phyloP scores from a whole-genome alignment of 2,888 invertebrate species.

The Hypsopygia costalis region DNA sequence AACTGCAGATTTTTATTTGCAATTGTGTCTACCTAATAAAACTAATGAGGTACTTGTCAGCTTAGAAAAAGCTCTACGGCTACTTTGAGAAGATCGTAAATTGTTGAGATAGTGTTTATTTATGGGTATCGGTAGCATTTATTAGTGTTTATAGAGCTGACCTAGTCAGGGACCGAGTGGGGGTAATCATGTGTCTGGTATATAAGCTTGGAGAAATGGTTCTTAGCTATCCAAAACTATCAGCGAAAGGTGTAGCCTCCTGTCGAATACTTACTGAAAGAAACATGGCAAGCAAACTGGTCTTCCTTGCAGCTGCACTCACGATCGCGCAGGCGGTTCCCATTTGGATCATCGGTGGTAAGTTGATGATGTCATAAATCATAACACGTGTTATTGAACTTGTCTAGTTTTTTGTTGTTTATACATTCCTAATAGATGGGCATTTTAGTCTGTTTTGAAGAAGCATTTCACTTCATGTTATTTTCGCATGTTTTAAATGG shows the following conservation, averaged over 20 bases:
- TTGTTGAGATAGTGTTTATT: slow-evolving; percentile 45
- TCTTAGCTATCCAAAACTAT: slow-evolving; percentile 55
- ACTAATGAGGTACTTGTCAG: too few relatives aligned
- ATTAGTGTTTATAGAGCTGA: slow-evolving; percentile 41
- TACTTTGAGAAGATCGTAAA: neutral
- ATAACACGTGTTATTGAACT: neutral
- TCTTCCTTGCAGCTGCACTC: slow-evolving; percentile 44
- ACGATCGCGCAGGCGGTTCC: slow-evolving; percentile 48
- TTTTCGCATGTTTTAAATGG: too few relatives aligned
- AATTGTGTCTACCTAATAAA: too few relatives aligned
- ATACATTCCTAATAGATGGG: neutral
- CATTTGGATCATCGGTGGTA: slow-evolving; percentile 50
- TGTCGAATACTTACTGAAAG: slow-evolving; percentile 18
- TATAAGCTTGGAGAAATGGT: slow-evolving; percentile 65
- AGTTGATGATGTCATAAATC: slow-evolving; percentile 18
- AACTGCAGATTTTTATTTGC: too few relatives aligned
- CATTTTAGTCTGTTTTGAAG: too few relatives aligned
- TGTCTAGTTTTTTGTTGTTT: neutral
- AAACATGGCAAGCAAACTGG: slow-evolving; percentile 53
- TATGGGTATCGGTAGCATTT: slow-evolving; percentile 59
- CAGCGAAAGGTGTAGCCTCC: slow-evolving; percentile 44
- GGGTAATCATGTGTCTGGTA: slow-evolving; percentile 46
- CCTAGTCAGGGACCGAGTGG: slow-evolving; percentile 52
- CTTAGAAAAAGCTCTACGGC: too few relatives aligned
- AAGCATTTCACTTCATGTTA: too few relatives aligned